phyloP scores from a whole-genome alignment of 2,888 invertebrate species.

The Chrysodeixis includens region DNA sequence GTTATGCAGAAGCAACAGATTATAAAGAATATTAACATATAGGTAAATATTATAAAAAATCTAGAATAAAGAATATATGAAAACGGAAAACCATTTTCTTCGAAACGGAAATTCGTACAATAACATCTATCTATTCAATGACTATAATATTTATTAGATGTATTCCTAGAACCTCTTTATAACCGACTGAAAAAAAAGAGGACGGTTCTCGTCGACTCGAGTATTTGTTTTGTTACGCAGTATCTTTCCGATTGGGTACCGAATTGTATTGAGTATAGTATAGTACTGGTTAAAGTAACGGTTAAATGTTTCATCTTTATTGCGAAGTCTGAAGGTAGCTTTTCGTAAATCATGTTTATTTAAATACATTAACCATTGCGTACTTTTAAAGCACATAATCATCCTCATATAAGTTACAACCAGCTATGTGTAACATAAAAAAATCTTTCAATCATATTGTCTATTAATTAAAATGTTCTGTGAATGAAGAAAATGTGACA shows the following conservation, averaged over 20 bases:
- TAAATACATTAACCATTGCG: no score
- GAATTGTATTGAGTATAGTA: background rate
- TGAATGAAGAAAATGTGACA: no score
- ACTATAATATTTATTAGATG: no score
- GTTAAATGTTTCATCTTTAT: background rate
- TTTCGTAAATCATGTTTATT: background rate
- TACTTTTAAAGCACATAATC: background rate
- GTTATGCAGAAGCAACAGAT: constrained; percentile 32
- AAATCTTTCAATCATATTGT: background rate
- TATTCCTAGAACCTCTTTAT: no score
- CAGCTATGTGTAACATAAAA: background rate
- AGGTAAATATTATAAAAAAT: background rate
- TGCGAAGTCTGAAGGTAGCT: background rate
- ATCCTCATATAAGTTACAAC: background rate
- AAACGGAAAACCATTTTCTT: background rate
- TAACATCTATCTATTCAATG: no score
- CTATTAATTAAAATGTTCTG: no score
- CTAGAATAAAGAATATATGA: background rate
- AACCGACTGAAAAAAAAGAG: background rate
- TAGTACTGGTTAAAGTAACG: no score
- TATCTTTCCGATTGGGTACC: background rate
- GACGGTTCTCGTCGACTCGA: background rate
- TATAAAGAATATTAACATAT: constrained; percentile 19
- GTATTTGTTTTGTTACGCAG: background rate
- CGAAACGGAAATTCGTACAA: background rate